Conservation (phyloP, 2,113 vertebrate species). For the Vombatus ursinus region DNA sequence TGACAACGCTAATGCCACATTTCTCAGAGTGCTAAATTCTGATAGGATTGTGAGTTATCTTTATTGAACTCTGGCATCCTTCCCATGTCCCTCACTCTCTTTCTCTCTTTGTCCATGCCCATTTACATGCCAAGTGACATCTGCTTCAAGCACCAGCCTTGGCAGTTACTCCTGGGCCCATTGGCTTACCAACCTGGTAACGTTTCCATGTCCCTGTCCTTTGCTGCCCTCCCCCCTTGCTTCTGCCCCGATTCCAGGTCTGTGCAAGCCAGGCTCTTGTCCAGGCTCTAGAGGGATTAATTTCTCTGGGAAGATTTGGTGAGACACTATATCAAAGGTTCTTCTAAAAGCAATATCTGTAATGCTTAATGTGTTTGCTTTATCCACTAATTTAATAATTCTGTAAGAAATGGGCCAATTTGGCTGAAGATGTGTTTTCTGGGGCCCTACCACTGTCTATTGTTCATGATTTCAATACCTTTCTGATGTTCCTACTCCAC, state of each 20-base stretch:
- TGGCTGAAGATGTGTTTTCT: conserved; percentile 73
- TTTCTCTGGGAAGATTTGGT: conserved; percentile 32
- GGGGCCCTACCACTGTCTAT: conserved; percentile 48
- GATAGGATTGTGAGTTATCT: background rate
- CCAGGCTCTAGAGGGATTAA: background rate
- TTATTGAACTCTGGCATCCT: background rate
- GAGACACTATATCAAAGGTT: conserved; percentile 49
- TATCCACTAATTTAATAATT: conserved; percentile 78
- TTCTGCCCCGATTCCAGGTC: background rate
- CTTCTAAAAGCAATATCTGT: conserved; percentile 71
- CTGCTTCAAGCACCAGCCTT: background rate
- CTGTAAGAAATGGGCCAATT: conserved; percentile 72
- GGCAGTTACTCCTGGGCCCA: background rate
- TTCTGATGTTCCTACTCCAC: background rate
- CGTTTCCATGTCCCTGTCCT: background rate
- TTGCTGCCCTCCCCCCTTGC: background rate
- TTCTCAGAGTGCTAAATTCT: background rate
- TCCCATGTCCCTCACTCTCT: background rate
- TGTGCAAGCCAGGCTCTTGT: background rate
- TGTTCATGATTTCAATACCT: conserved; percentile 68
- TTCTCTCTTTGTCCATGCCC: fast-evolving
- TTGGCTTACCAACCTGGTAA: background rate
- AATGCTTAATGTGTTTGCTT: conserved; percentile 73
- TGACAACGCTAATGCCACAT: background rate
- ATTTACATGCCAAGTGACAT: background rate